Base-by-base conservation (phyloP, 1,140 invertebrate genomes). In the Zaprionus ghesquierei region DNA sequence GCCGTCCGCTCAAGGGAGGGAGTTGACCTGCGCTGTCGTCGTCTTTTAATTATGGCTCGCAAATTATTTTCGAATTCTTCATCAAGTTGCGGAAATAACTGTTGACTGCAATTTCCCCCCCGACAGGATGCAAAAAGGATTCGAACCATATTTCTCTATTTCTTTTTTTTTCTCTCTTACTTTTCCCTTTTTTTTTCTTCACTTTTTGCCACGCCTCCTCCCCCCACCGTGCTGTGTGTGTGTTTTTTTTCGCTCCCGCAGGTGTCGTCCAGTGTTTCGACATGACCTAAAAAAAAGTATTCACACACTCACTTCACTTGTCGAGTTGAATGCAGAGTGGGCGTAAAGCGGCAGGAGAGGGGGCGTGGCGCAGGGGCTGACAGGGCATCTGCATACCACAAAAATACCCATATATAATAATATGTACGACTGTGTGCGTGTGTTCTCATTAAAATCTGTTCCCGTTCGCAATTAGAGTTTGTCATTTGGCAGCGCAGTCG, bases 31-130 rank as follows among this genome's bases (percentile, higher is more conserved):
- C 25, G 25, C 20, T n/a, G 49, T 75, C 87, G 82, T 81, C 82
- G 68, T 72, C 82, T 87, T 86, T 86, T 86, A 86, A 86, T 86
- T 86, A 86, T 86, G 82, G 79, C 75, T 86, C 79, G 79, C 82
- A 86, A 86, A 86, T 86, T 86, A 86, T 86, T 86, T 86, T 86
- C 82, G 81, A 86, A 86, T 87, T 86, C 82, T 86, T 86, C 82
- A 86, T 86, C 82, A 89, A 69, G 81, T 79, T 89, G 76, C 82
- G 82, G 82, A 86, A 86, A 86, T 86, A 87, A 86, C 82, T 86
- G 84, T 71, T 87, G 82, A 87, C 82, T 82, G 82, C 82, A 86
- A 86, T 86, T 86, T 86, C 82, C 81, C 82, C 81, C 58, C 29
- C 50, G 82, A 89, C 81, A 87, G 81, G 84, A 86, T 79, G 80